Conservation (phyloP, 2,797 vertebrate genomes). For the Chloroceryle inda region DNA sequence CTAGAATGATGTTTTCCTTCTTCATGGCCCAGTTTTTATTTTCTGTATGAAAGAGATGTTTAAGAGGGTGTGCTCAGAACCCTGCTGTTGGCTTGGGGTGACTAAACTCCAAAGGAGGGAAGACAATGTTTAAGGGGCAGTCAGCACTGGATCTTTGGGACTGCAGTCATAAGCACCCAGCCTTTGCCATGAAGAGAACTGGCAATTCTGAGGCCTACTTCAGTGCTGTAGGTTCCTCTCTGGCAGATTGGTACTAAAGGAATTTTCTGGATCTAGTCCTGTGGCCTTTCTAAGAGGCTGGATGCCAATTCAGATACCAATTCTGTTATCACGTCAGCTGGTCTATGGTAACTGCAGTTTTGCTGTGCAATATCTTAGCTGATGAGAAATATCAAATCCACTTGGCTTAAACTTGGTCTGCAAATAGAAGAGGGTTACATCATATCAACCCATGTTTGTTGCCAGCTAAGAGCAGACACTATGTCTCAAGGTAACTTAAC, state of each 20-base stretch:
- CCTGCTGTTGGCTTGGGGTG: background rate
- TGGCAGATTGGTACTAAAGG: background rate
- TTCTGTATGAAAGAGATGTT: background rate
- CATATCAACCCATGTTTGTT: fast-evolving
- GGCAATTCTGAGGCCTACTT: background rate
- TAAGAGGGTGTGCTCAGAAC: background rate
- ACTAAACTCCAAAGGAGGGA: background rate
- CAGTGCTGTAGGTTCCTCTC: background rate
- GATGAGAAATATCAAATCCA: background rate
- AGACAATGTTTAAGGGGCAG: background rate
- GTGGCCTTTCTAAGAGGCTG: background rate
- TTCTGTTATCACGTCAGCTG: background rate
- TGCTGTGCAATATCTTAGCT: background rate
- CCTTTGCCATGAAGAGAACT: background rate
- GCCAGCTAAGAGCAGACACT: background rate
- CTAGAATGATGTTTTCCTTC: background rate
- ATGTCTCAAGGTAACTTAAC: background rate
- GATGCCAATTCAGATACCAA: background rate
- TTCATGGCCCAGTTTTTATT: background rate
- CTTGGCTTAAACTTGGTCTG: background rate
- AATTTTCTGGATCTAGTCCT: background rate
- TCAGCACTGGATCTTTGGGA: background rate
- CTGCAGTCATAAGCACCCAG: background rate
- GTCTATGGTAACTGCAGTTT: background rate
- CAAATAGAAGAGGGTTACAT: background rate